phyloP scores from a whole-genome alignment of 2,113 vertebrate species.

The Chelonoidis abingdonii region DNA sequence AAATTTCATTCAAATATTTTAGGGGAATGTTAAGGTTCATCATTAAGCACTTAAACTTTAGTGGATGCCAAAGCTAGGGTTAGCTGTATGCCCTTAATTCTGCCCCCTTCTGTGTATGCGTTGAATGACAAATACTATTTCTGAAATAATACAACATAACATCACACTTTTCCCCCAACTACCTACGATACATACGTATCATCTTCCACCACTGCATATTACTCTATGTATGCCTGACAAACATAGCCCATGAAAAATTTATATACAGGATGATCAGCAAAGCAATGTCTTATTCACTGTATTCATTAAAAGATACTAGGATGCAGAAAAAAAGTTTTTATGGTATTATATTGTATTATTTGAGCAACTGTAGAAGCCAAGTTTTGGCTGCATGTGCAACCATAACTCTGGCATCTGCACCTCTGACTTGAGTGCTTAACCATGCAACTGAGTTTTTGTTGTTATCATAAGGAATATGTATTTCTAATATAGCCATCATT shows the following conservation, averaged over 20 bases:
- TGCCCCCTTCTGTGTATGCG: neutral
- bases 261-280: neutral
- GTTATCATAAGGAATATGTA: no score
- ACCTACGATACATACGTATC: neutral
- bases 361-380: neutral
- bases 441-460: neutral
- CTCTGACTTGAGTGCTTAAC: neutral
- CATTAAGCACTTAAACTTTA: neutral
- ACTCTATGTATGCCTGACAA: neutral
- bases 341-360: neutral
- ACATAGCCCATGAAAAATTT: neutral
- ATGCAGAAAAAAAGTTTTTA: neutral
- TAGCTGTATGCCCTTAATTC: neutral
- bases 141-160: neutral
- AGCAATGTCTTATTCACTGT: neutral
- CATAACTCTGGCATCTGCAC: neutral
- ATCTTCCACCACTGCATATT: neutral
- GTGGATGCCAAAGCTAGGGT: neutral
- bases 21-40: neutral
- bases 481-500: no score
- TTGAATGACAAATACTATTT: neutral
- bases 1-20: neutral
- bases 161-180: neutral
- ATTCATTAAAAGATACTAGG: neutral
- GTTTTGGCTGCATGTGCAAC: neutral